phyloP scores from a whole-genome alignment of 1,140 invertebrate species.

The Drosophila nigrodunni region DNA sequence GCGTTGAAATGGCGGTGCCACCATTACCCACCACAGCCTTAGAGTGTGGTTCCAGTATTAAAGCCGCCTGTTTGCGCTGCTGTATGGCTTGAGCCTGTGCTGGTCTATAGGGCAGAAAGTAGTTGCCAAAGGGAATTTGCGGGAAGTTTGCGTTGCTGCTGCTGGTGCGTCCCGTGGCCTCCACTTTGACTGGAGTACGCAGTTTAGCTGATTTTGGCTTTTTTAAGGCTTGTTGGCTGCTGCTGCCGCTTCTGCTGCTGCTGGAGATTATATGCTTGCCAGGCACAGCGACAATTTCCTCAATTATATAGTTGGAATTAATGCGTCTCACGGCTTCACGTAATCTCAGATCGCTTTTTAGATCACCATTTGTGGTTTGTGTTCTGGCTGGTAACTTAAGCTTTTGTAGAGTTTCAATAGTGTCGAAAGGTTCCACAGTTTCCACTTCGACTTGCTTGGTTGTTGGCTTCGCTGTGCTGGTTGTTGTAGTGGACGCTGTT shows the following conservation, averaged over 20 bases:
- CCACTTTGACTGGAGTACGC: conserved; percentile 65
- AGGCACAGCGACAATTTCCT: conserved; percentile 73
- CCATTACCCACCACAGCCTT: conserved; percentile 87
- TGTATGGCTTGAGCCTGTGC: conserved; percentile 49
- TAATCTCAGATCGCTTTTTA: conserved; percentile 62
- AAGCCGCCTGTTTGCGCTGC: conserved; percentile 78
- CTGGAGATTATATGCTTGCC: conserved; percentile 69
- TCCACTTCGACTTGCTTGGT: conserved; percentile 38
- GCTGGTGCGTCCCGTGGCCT: conserved; percentile 78
- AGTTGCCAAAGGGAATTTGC: conserved; percentile 76
- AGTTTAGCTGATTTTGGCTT: conserved; percentile 27
- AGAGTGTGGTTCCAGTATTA: conserved; percentile 88
- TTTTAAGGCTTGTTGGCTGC: conserved; percentile 27
- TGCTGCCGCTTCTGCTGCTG: conserved; percentile 7
- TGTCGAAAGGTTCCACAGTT: conserved; percentile 12
- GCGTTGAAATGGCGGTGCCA: conserved; percentile 89
- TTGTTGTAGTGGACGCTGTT: conserved; percentile 36
- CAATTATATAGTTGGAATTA: conserved; percentile 76
- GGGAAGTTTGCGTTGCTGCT: conserved; percentile 65
- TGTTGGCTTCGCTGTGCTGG: conserved; percentile 39
- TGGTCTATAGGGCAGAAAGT: conserved; percentile 72
- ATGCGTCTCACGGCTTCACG: conserved; percentile 67
- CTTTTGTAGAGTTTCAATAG: conserved; percentile 59
- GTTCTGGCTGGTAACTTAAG: conserved; percentile 64
- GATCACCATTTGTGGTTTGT: conserved; percentile 49